Base-by-base conservation (phyloP, 2,888 invertebrate genomes). In the Pterostichus niger region DNA sequence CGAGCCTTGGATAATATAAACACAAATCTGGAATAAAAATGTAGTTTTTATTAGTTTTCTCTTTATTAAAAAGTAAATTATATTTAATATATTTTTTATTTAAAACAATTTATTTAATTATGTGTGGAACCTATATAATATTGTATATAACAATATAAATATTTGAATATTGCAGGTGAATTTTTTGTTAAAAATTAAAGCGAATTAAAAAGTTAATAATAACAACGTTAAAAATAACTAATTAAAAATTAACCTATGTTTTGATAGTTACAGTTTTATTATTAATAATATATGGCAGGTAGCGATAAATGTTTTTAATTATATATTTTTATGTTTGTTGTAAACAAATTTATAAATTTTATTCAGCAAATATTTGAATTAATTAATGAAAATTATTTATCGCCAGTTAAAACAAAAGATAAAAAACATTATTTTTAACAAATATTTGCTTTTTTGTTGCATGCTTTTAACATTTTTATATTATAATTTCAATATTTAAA, bases 331-430 rank as follows among this genome's bases (percentile, higher is more conserved):
- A 33, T 64, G 68, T 71, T 71, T 71, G 68, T 71, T 40, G 40
- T 71, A 71, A 71, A 71, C 68, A 71, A 71, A 71, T 71, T 71
- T 71, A 71, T 71, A 44, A 71, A 71, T 71, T 71, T 71, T 71
- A 40, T 15, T 44, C 40, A 17, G 68, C 24, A 71, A 71, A 71
- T 71, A 71, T 71, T 71, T 71, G 68, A 44, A 17, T 71, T 44
- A 71, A 71, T 44, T 40, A 44, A 71, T 44, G 68, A 71, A 71
- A 71, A 44, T 44, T 71, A 71, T 71, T 44, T 71, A 71, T 35
- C 33, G 33, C 64, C 6, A 13, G 64, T 71, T 13, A 71, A 71
- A 71, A 71, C 68, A 71, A 44, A 17, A 71, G 68, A 71, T 71
- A 71, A 71, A 71, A 71, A 40, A 40, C 9, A 71, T 71, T 71